Conservation (phyloP, 2,797 vertebrate species). For the Bryconaethiops microstoma region DNA sequence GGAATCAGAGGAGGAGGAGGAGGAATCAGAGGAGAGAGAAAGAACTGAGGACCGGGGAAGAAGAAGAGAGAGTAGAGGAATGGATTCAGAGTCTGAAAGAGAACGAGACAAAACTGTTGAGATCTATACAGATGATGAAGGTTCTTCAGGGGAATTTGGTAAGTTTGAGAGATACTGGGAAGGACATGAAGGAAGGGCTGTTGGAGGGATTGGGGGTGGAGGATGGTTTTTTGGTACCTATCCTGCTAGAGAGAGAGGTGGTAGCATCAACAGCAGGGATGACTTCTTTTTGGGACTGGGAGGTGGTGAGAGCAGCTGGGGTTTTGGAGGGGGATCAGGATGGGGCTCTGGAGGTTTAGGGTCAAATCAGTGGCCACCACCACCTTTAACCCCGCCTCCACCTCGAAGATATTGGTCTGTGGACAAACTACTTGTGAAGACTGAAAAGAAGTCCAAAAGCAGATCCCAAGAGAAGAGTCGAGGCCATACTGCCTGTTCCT, state of each 20-base stretch:
- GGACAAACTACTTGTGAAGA: conserved; percentile 85
- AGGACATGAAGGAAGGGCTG: conserved; percentile 77
- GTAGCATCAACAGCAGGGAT: conserved; percentile 79
- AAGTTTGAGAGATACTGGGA: conserved; percentile 85
- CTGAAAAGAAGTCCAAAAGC: conserved; percentile 78
- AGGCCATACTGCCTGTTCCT: conserved; percentile 70
- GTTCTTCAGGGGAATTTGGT: conserved; percentile 82
- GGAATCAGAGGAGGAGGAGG: conserved; percentile 77
- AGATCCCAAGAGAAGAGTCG: conserved; percentile 75
- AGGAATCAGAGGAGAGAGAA: conserved; percentile 74
- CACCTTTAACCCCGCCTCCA: conserved; percentile 77
- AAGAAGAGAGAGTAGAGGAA: conserved; percentile 63
- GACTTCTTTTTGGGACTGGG: conserved; percentile 74
- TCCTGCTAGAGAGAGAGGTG: conserved; percentile 78
- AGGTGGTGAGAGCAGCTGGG: conserved; percentile 71
- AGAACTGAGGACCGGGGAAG: conserved; percentile 70
- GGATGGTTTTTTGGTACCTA: conserved; percentile 85
- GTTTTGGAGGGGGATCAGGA: conserved; percentile 66
- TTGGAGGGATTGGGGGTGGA: conserved; percentile 80
- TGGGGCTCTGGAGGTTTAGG: conserved; percentile 72
- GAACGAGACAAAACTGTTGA: conserved; percentile 75
- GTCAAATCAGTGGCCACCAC: conserved; percentile 72
- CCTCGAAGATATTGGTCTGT: conserved; percentile 91
- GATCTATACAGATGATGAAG: conserved; percentile 75
- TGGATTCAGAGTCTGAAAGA: conserved; percentile 74